These are phyloP conservation scores for Hydractinia echinata DNA, from an alignment of 30 jellyfish, hydroid and myxozoan genomes.

Conservation along the genomic window DNA sequence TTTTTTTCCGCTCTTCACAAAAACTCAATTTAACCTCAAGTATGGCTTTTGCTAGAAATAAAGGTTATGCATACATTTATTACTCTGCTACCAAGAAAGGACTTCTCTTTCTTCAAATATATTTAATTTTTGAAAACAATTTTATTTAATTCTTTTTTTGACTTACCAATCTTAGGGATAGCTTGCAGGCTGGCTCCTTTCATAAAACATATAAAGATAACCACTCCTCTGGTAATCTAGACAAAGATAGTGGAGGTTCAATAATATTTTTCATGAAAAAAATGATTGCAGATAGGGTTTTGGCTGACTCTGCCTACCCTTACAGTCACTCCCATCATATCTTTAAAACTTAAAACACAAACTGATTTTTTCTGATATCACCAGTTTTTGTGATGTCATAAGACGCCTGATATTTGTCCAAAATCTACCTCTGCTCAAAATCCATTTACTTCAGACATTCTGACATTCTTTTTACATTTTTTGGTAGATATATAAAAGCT, in stretches of 20 bases:
- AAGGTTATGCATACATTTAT: background rate
- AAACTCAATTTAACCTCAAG: constrained; percentile 68
- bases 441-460: no score
- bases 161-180: constrained; percentile 50
- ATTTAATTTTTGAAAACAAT: background rate
- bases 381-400: no score
- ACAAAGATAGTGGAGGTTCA: background rate
- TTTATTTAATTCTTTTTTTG: background rate
- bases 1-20: constrained; percentile 56
- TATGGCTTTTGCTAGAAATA: constrained; percentile 46
- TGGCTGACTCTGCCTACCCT: no score
- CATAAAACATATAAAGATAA: constrained; percentile 71
- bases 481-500: no score
- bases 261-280: background rate
- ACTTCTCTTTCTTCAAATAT: background rate
- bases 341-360: no score
- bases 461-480: no score
- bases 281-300: no score
- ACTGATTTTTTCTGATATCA: no score
- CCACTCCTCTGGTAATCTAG: constrained; percentile 80
- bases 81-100: background rate
- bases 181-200: constrained; percentile 50
- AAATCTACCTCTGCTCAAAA: no score
- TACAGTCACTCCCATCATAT: no score
- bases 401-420: no score